These are phyloP conservation scores for Podarcis raffonei DNA, from an alignment of 2,113 vertebrate species.

Conservation along the genomic window DNA sequence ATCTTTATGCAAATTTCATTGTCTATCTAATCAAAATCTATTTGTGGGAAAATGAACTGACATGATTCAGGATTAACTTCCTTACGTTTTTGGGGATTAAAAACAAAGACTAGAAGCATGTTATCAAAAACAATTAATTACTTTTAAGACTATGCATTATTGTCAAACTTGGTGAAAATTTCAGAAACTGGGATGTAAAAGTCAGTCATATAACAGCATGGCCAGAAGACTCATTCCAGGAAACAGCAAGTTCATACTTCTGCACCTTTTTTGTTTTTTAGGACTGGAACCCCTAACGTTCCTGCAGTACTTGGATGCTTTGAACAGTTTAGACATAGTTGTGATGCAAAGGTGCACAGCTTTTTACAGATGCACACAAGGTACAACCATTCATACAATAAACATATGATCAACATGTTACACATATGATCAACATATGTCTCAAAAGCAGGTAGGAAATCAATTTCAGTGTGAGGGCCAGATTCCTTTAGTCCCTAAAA, in stretches of 20 bases:
- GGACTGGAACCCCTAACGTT: not conserved
- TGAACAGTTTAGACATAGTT: not conserved
- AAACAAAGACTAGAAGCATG: constrained; percentile 40
- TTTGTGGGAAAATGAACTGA: constrained; percentile 41
- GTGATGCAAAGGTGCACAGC: not conserved
- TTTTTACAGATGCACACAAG: not conserved
- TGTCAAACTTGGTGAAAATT: not conserved
- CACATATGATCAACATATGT: not conserved
- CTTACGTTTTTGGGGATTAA: constrained; percentile 44
- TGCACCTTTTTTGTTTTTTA: not conserved
- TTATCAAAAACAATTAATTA: not conserved
- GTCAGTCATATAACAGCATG: not conserved
- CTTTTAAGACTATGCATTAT: not conserved
- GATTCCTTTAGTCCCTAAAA: not conserved
- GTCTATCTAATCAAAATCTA: constrained; percentile 40
- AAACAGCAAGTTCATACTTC: not conserved
- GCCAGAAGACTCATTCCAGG: not conserved
- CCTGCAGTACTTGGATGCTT: not conserved
- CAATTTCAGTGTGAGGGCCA: not conserved
- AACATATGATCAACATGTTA: not conserved
- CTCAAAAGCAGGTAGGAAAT: not conserved
- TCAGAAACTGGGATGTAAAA: not conserved
- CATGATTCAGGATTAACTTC: constrained; percentile 44
- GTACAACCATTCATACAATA: no score
- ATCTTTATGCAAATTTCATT: constrained; percentile 42